Conservation (phyloP, 1,140 invertebrate species). For the Anthonomus grandis region DNA sequence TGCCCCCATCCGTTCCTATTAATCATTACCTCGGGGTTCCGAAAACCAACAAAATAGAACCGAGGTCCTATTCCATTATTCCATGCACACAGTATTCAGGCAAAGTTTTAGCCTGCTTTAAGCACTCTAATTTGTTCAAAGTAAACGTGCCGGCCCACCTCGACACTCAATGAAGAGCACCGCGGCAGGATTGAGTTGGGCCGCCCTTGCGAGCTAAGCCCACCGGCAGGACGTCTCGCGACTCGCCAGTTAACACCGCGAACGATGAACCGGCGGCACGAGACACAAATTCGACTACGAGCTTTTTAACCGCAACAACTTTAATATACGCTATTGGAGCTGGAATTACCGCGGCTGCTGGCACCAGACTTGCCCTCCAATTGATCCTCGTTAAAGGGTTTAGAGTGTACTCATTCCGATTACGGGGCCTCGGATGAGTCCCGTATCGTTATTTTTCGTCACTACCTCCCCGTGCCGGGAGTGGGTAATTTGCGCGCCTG, state of each 20-base stretch:
- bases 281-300: conserved; percentile 66
- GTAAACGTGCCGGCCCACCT: conserved; percentile 64
- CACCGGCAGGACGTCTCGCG: conserved; percentile 30
- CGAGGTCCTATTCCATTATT: conserved; percentile 78
- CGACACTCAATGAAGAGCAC: conserved; percentile 60
- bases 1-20: conserved; percentile 71
- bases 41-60: conserved; percentile 73
- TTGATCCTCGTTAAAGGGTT: conserved; percentile 83
- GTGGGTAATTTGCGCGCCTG: conserved; percentile 71
- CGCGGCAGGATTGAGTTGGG: conserved; percentile 53
- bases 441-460: conserved; percentile 84
- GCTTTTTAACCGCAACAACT: conserved; percentile 77
- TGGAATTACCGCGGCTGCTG: conserved; percentile 68
- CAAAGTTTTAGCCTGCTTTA: conserved; percentile 65
- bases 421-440: conserved; percentile 70
- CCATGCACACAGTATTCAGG: conserved; percentile 72
- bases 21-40: conserved; percentile 75
- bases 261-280: conserved; percentile 55
- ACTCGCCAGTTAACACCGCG: conserved; percentile 31
- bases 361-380: conserved; percentile 91
- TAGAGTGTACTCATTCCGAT: conserved; percentile 85
- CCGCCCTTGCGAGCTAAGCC: conserved; percentile 22
- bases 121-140: conserved; percentile 85
- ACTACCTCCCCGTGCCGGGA: conserved; percentile 74
- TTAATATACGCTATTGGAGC: conserved; percentile 81